A percentile compares a stretch with the other conserved stretches of the same genome.
These are phyloP conservation scores for Panulirus ornatus DNA, from an alignment of 1,140 invertebrate genomes.

Conservation along the genomic window DNA sequence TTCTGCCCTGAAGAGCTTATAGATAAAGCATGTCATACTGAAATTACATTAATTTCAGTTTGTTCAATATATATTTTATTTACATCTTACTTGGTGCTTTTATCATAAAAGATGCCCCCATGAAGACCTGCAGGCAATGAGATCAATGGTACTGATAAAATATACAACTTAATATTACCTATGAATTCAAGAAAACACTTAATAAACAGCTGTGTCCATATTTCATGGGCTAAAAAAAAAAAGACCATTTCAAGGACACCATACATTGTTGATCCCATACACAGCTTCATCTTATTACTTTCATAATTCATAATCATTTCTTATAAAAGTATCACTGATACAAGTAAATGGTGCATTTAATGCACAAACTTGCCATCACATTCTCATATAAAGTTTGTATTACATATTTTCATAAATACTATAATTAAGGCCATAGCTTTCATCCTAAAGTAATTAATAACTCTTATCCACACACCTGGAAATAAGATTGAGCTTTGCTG, in stretches of 20 bases:
- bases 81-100: slow-evolving; percentile 2
- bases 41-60: background rate
- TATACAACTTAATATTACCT: slow-evolving; percentile 58
- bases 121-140: slow-evolving; percentile 64
- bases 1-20: background rate
- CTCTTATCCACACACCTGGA: background rate
- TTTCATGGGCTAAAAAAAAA: slow-evolving; percentile 19
- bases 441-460: slow-evolving; percentile 27
- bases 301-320: background rate
- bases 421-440: slow-evolving; percentile 66
- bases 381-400: slow-evolving; percentile 42
- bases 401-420: slow-evolving; percentile 60
- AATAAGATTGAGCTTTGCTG: slow-evolving; percentile 58
- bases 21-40: background rate
- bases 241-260: background rate
- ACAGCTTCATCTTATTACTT: background rate
- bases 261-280: background rate
- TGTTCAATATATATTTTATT: background rate
- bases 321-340: slow-evolving; percentile 22
- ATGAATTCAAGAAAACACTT: slow-evolving; percentile 1
- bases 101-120: slow-evolving; percentile 39
- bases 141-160: slow-evolving; percentile 57
- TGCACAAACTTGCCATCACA: slow-evolving; percentile 5
- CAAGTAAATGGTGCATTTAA: slow-evolving; percentile 35
- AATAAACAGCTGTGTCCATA: slow-evolving; percentile 18